Conservation (phyloP, 35 echinoderm and acorn worm genomes). For the Anneissia japonica region DNA sequence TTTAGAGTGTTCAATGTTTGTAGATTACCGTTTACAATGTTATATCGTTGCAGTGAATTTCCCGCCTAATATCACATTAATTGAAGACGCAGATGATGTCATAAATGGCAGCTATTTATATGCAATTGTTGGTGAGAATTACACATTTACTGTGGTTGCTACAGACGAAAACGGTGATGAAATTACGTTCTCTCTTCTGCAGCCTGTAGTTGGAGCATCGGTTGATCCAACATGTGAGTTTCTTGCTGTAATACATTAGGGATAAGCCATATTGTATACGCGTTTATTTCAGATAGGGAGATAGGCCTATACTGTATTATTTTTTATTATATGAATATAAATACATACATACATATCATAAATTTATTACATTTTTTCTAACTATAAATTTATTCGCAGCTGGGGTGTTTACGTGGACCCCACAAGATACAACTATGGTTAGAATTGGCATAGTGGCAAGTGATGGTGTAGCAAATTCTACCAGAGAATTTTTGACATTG, state of each 20-base stretch:
- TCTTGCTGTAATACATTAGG: neutral
- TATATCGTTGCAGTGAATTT: neutral
- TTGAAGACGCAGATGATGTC: neutral
- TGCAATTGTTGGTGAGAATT: neutral
- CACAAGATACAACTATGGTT: neutral
- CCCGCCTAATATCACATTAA: neutral
- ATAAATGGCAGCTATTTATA: neutral
- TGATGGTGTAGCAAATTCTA: neutral
- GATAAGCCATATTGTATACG: no score
- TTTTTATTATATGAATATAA: no score
- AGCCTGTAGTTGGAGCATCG: neutral
- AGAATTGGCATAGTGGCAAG: neutral
- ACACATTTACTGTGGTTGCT: neutral
- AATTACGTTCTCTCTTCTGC: neutral
- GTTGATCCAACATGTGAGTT: neutral
- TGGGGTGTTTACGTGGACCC: neutral
- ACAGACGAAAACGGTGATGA: neutral
- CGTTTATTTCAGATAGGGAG: no score
- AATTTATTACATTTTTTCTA: neutral
- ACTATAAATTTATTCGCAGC: slow-evolving; percentile 15
- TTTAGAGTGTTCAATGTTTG: no score
- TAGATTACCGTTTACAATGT: no score
- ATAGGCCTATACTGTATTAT: no score
- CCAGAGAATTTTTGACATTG: neutral
- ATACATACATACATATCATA: no score